Evolutionary conservation across 2,113 vertebrate genomes (phyloP), one percentile per base, ranked within the genome.

Genomic region (Neogale vison): DNA sequence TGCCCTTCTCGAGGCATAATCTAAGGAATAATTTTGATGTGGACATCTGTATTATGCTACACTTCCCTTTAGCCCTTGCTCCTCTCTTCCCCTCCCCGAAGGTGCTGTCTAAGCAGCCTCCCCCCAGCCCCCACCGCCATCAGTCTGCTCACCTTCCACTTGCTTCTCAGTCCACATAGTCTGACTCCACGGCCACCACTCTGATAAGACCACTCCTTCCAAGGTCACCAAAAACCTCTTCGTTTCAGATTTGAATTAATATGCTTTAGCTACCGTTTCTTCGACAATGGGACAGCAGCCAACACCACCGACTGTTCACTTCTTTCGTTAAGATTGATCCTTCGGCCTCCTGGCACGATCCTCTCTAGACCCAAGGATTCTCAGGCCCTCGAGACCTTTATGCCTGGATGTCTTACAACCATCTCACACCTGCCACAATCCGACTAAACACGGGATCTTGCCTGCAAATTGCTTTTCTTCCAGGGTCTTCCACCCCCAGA

Each of bases 41-140:
- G 59, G 34, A 47, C 71, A 86, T 17, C 34, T 3, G 6, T 5
- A 1, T 39, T 36, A 36, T 6, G 9, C 69, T 47, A 47, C 45
- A 47, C 45, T 57, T 71, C 36, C 29, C 23, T 77, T 82, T 23
- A 52, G 69, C 63, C 9, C 5, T 5, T 15, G 18, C 9, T 63
- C 29, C 23, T 20, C 21, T 59, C 61, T 47, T 57, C 3, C 63
- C n/a, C 12, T 29, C 50, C 36, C 71, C 5, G 8, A 36, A 88
- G 34, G 26, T 13, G 26, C n/a, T 61, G 21, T 36, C 39, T 42
- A 17, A 39, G 42, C 57, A 29, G 1, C 18, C 3, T 42, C 2
- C 4, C 18, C 42, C 18, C 52, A 67, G 5, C n/a, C 26, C 7
- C n/a, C 15, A 10, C 4, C 1, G 0, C 10, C 3, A 7, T 8